Percentiles rank a stretch among this genome's conserved stretches.
Evolutionary conservation across 2,797 vertebrate genomes (phyloP).

Genomic region (Vultur gryphus): DNA sequence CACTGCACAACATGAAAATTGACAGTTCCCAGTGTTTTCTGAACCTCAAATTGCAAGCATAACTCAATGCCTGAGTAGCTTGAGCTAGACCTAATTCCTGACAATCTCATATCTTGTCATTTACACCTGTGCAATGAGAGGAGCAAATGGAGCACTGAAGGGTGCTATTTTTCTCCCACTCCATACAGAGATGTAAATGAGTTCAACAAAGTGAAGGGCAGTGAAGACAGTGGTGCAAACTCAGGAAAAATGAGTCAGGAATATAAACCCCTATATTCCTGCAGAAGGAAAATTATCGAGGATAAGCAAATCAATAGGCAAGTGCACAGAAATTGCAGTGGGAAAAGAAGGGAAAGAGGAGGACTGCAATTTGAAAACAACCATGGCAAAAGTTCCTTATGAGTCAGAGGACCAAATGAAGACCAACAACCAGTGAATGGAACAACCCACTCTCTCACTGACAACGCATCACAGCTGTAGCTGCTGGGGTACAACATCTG

Average conservation of each 20-base stretch:
- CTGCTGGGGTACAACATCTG: not conserved
- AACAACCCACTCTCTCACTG: not conserved
- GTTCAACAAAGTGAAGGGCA: not conserved
- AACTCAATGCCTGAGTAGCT: not conserved
- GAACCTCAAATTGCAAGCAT: not conserved
- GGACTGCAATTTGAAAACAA: not conserved
- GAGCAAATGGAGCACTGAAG: not conserved
- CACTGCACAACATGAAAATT: not conserved
- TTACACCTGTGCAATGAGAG: not conserved
- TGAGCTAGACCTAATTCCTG: not conserved
- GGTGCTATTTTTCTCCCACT: not conserved
- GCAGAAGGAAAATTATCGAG: not conserved
- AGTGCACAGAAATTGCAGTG: not conserved
- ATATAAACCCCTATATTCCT: not conserved
- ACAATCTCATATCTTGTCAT: not conserved
- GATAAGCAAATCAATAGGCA: not conserved
- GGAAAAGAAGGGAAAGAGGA: not conserved
- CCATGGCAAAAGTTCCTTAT: not conserved
- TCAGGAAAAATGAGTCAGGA: not conserved
- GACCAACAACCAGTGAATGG: not conserved
- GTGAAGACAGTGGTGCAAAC: not conserved
- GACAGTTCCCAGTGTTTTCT: not conserved
- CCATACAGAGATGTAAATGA: conserved; percentile 17
- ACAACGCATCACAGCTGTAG: not conserved
- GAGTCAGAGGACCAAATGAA: not conserved